phyloP scores from a whole-genome alignment of 1,140 invertebrate species.

The Eriosoma lanigerum region DNA sequence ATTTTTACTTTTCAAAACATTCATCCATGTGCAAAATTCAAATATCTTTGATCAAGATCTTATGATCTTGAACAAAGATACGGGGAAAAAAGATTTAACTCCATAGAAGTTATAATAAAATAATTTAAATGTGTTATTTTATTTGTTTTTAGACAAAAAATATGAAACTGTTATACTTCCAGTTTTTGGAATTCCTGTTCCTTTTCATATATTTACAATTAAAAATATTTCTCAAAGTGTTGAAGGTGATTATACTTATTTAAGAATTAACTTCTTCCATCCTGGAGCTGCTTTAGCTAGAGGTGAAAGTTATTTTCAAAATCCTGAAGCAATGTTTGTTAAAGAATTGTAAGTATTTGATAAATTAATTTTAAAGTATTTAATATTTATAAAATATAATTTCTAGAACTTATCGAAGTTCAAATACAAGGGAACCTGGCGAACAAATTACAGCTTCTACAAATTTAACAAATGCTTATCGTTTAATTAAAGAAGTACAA shows the following conservation, averaged over 20 bases:
- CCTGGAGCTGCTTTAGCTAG: slow-evolving; percentile 93
- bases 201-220: slow-evolving; percentile 98
- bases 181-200: slow-evolving; percentile 91
- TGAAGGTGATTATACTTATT: slow-evolving; percentile 98
- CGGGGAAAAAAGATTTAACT: too few relatives aligned
- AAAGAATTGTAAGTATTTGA: slow-evolving; percentile 87
- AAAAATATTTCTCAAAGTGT: slow-evolving; percentile 98
- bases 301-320: slow-evolving; percentile 85
- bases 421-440: slow-evolving; percentile 96
- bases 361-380: slow-evolving; percentile 48
- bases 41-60: too few relatives aligned
- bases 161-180: slow-evolving; percentile 97
- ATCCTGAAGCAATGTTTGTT: slow-evolving; percentile 93
- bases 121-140: not conserved
- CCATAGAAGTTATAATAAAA: too few relatives aligned
- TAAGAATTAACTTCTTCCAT: slow-evolving; percentile 98
- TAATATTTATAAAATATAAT: slow-evolving; percentile 13
- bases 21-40: too few relatives aligned
- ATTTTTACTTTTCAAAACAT: too few relatives aligned
- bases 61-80: too few relatives aligned
- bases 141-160: slow-evolving; percentile 77
- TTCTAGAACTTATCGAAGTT: slow-evolving; percentile 91
- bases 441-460: slow-evolving; percentile 92
- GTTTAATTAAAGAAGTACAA: slow-evolving; percentile 98
- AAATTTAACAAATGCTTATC: slow-evolving; percentile 94